Base-by-base conservation (phyloP, 2,888 invertebrate genomes). In the Trichopria drosophilae region DNA sequence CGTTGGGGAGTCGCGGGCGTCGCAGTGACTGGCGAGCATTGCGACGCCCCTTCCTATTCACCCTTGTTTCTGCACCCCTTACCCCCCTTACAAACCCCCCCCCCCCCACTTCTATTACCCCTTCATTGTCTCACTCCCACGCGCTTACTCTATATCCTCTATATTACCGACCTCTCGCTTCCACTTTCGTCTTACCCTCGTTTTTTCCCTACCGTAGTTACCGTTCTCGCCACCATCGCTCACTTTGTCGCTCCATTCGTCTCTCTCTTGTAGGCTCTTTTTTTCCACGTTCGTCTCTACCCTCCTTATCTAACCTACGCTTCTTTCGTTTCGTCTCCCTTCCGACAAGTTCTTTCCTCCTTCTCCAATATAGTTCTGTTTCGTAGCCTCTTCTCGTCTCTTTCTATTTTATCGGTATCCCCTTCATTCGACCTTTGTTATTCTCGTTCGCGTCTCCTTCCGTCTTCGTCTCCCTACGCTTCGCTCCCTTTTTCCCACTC, bases 21-120 rank as follows among this genome's bases (percentile, higher is more conserved):
- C 69, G 73, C 75, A 73, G 71, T 73, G 73, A 75, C 75, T 75
- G 74, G 63, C 70, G 70, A 69, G 68, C 64, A 61, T 66, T 65
- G 61, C 65, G 64, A 47, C 63, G 58, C 63, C 66, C 64, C 67
- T 54, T 53, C 56, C 57, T 36, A 45, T 51, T n/a, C n/a, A n/a
- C n/a, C n/a, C n/a, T n/a, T n/a, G n/a, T n/a, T n/a, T n/a, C n/a
- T n/a, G n/a, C n/a, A n/a, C n/a, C n/a, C n/a, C n/a, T n/a, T n/a
- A n/a, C n/a, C n/a, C n/a, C n/a, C n/a, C n/a, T n/a, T n/a, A n/a
- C 28, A 44, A 41, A 12, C 28, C 29, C 49, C 39, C 49, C 48
- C 52, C 23, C 32, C 32, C 37, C 10, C 49, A n/a, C n/a, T n/a
- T n/a, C n/a, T 16, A 34, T 16, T 13, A 18, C 34, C 13, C 19